Base-by-base conservation (phyloP, 2,113 vertebrate species). In the Arizona elegans region DNA sequence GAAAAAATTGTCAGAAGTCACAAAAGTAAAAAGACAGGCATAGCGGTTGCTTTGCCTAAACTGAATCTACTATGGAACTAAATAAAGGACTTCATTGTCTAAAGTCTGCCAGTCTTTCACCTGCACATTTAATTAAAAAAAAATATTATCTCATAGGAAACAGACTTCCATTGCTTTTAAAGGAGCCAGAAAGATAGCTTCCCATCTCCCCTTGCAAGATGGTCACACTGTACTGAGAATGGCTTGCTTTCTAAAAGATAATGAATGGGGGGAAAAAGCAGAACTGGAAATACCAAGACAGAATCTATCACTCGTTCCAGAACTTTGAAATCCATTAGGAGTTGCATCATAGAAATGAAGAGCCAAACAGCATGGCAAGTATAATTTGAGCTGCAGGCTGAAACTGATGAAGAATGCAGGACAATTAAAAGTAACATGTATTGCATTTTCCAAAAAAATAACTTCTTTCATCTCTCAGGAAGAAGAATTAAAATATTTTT, bases 131-230 rank as follows among this genome's bases (percentile, higher is more conserved):
- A 97, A 97, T 97, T 96, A 95, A 96, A 93, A 96, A 96, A 95
- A 93, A 17, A 55, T 55, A 95, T 96, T 96, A 97, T 98, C 97
- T 97, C 97, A 97, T 97, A 97, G 97, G 97, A 98, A 98, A 98
- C 98, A 93, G 93, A 92, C 95, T 95, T 96, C 96, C 94, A 95
- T 94, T 96, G 12, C 92, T 96, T 53, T 53, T 23, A 95, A 97
- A 52, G 94, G 96, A 96, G 93, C 96, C 95, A 95, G 95, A 62
- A 62, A 62, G 8, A 90, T 94, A 97, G 95, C 95, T 96, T 96
- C 95, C 92, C 92, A 89, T 94, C 96, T 96, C 93, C 94, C 92
- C 95, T 96, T 94, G 92, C 95, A 75, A 2, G 90, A 93, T 95
- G 92, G 94, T 95, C 94, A 96, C 92, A 96, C 19, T 0, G 12